These are phyloP conservation scores for Heloderma charlesbogerti DNA, from an alignment of 2,113 vertebrate genomes.

Conservation along the genomic window DNA sequence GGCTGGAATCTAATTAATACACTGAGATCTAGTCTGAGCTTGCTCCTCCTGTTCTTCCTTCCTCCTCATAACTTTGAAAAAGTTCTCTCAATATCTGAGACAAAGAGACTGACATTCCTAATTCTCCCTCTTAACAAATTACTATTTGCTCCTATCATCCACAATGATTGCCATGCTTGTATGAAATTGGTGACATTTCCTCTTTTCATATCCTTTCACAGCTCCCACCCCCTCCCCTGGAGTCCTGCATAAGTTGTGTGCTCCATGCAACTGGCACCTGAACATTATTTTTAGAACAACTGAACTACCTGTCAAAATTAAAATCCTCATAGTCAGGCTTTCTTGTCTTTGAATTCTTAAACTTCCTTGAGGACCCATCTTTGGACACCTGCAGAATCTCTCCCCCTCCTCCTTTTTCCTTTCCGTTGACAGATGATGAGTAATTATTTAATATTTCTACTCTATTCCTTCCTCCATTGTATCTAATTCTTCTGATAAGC, in stretches of 20 bases:
- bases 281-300: not conserved
- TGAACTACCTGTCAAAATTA: not conserved
- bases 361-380: not conserved
- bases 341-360: not conserved
- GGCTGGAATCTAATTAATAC: not conserved
- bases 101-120: fast-evolving
- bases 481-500: conserved; percentile 25
- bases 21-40: not conserved
- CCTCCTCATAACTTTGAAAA: not conserved
- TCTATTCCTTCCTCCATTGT: conserved; percentile 13
- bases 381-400: not conserved
- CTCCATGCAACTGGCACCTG: not conserved
- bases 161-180: not conserved
- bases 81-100: not conserved
- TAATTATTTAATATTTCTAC: conserved; percentile 45
- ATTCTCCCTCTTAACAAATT: not conserved
- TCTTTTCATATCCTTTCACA: not conserved
- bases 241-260: not conserved
- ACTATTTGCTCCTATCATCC: not conserved
- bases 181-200: not conserved
- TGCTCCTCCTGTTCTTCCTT: not conserved
- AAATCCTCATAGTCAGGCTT: not conserved
- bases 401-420: fast-evolving
- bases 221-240: fast-evolving
- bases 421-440: not conserved